phyloP scores from a whole-genome alignment of 2,113 vertebrate species.

The Ophthalmolycus amberensis region DNA sequence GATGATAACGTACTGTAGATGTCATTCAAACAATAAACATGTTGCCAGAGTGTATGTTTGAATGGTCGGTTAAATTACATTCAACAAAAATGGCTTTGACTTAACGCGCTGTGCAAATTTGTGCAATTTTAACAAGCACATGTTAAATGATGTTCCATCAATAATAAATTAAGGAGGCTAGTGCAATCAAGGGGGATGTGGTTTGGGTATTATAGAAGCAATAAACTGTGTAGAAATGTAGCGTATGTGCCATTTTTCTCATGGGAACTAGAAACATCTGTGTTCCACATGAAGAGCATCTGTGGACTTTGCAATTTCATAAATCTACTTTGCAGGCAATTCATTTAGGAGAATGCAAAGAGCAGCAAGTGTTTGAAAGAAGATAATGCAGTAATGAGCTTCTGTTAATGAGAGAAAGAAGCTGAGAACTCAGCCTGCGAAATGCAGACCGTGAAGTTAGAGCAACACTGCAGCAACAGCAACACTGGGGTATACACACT shows the following conservation, averaged over 20 bases:
- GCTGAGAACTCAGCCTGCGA: conserved; percentile 66
- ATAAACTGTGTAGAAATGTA: conserved; percentile 20
- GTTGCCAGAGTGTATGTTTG: not conserved
- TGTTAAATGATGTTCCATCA: conserved; percentile 13
- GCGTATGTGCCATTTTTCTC: conserved; percentile 48
- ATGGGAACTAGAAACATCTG: conserved; percentile 71
- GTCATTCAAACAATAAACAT: not conserved
- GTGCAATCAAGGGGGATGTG: conserved; percentile 28
- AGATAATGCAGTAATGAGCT: conserved; percentile 75
- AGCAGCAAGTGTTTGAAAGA: conserved; percentile 56
- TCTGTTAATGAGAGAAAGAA: conserved; percentile 73
- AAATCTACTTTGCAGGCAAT: conserved; percentile 71
- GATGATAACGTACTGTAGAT: not conserved
- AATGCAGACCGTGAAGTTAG: conserved; percentile 67
- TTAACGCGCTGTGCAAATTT: not conserved
- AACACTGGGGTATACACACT: conserved; percentile 42
- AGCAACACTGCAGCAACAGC: conserved; percentile 54
- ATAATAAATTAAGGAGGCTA: not conserved
- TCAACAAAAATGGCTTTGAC: not conserved
- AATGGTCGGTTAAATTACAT: not conserved
- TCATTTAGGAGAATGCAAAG: conserved; percentile 65
- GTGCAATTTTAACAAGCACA: not conserved
- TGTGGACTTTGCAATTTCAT: conserved; percentile 71
- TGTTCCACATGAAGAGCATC: conserved; percentile 70
- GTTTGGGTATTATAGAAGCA: conserved; percentile 33